A percentile compares a stretch with the other conserved stretches of the same genome.
phyloP scores from a whole-genome alignment of 2,113 vertebrate genomes.

The Megaceryle maxima region DNA sequence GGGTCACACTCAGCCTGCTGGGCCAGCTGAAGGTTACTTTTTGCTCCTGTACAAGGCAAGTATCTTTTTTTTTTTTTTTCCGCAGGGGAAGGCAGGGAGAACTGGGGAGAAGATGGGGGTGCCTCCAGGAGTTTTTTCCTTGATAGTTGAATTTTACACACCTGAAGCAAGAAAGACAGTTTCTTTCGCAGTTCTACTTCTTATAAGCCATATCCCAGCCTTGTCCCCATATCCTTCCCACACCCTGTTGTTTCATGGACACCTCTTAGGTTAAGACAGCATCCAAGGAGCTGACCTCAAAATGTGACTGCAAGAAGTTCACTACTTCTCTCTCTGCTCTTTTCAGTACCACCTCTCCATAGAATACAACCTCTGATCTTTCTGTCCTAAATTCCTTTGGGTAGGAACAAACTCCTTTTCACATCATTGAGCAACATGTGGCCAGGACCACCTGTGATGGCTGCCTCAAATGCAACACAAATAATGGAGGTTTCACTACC shows the following conservation, averaged over 20 bases:
- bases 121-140: background rate
- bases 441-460: background rate
- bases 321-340: background rate
- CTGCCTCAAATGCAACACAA: background rate
- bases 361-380: background rate
- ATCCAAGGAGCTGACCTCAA: background rate
- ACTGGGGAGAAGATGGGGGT: accelerated
- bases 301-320: background rate
- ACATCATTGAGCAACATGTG: background rate
- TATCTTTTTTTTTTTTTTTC: no score
- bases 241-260: background rate
- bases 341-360: background rate
- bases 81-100: no score
- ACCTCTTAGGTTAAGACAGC: background rate
- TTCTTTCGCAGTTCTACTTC: background rate
- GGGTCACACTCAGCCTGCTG: background rate
- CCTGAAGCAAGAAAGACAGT: background rate
- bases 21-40: background rate
- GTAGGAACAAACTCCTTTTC: background rate
- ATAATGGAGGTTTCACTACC: background rate
- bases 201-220: background rate
- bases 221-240: background rate
- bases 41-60: background rate
- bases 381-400: background rate
- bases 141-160: background rate